Evolutionary conservation across 2,888 invertebrate species (phyloP).

Genomic region (Osmoderma eremita): DNA sequence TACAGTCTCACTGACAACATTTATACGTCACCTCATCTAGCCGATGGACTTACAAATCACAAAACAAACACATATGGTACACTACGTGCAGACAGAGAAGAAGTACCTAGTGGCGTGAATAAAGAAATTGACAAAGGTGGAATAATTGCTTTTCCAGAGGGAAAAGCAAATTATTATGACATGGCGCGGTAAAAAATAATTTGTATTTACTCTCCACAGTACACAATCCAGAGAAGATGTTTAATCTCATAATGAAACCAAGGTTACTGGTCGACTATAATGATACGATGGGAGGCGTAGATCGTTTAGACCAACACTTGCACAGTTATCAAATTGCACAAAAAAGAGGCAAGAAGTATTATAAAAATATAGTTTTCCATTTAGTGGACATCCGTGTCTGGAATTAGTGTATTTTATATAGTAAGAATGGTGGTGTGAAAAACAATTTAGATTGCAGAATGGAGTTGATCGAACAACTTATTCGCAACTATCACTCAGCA

Average conservation of each 20-base stretch:
- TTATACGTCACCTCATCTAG: slow-evolving; percentile 23
- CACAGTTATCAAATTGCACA: slow-evolving; percentile 41
- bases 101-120: slow-evolving; percentile 23
- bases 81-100: slow-evolving; percentile 30
- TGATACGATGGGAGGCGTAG: slow-evolving; percentile 52
- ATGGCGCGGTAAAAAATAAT: slow-evolving; percentile 45
- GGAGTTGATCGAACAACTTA: too few relatives aligned
- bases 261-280: slow-evolving; percentile 38
- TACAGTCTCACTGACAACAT: too few relatives aligned
- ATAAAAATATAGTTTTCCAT: slow-evolving; percentile 50
- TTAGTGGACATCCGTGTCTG: slow-evolving; percentile 45
- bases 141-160: slow-evolving; percentile 43
- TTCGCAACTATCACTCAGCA: too few relatives aligned
- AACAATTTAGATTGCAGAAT: too few relatives aligned
- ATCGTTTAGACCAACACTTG: slow-evolving; percentile 49
- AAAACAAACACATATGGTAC: slow-evolving; percentile 47
- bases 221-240: slow-evolving; percentile 30
- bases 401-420: slow-evolving; percentile 47
- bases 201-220: slow-evolving; percentile 44
- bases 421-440: not conserved
- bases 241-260: slow-evolving; percentile 42
- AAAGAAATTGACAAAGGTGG: slow-evolving; percentile 44
- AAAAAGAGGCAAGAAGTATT: slow-evolving; percentile 48
- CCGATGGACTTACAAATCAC: slow-evolving; percentile 39
- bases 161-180: slow-evolving; percentile 46